Evolutionary conservation across 2,888 invertebrate species (phyloP).

Genomic region (Chaitophorus viminalis): DNA sequence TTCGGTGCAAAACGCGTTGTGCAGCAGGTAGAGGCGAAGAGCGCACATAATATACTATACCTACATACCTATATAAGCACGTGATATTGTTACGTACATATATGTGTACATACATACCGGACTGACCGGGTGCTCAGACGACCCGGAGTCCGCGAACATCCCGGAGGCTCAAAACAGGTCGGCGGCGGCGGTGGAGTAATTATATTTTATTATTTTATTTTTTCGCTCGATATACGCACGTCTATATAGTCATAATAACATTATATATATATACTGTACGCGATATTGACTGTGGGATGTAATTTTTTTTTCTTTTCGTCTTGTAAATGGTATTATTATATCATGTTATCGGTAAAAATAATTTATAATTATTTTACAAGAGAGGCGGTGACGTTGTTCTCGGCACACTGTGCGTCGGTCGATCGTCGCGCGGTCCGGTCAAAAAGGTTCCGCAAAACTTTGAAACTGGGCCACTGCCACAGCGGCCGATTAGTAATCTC

Average conservation of each 20-base stretch:
- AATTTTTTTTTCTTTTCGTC: neutral
- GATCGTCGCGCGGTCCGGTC: neutral
- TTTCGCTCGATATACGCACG: slow-evolving; percentile 16
- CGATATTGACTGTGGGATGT: slow-evolving; percentile 26
- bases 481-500: slow-evolving; percentile 23
- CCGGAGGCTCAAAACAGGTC: slow-evolving; percentile 48
- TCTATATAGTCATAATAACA: no score
- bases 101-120: neutral
- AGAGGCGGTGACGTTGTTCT: neutral
- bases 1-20: neutral
- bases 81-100: neutral
- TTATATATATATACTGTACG: no score
- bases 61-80: neutral
- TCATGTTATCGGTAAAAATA: neutral
- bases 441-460: slow-evolving; percentile 19
- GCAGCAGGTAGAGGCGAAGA: neutral
- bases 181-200: slow-evolving; percentile 21
- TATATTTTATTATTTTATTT: slow-evolving; percentile 54
- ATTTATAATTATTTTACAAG: slow-evolving; percentile 19
- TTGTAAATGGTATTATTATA: no score
- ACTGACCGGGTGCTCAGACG: slow-evolving; percentile 44
- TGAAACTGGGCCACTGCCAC: slow-evolving; percentile 32
- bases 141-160: slow-evolving; percentile 28
- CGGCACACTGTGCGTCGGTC: neutral
- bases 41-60: neutral